These are phyloP conservation scores for Mustela lutreola DNA, from an alignment of 2,113 vertebrate genomes.

Conservation along the genomic window DNA sequence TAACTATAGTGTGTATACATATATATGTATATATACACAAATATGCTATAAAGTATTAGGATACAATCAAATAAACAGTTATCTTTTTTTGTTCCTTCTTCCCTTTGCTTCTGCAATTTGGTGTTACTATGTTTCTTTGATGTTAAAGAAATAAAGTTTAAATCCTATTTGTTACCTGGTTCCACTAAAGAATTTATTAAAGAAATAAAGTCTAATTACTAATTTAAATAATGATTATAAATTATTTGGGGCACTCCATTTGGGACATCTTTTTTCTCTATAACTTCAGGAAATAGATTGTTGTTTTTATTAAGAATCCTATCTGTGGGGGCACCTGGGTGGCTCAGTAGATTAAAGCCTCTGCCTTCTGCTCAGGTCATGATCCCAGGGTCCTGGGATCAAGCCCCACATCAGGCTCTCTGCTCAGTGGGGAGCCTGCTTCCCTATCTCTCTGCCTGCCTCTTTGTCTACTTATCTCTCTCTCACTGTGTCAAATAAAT, in stretches of 20 bases:
- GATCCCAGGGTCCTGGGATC: no score
- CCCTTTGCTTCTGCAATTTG: neutral
- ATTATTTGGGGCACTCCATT: neutral
- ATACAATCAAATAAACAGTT: neutral
- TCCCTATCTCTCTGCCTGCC: no score
- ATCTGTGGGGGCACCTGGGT: neutral
- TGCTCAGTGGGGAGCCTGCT: no score
- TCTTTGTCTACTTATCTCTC: no score
- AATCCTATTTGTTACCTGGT: neutral
- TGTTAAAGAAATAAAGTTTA: neutral
- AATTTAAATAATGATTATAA: neutral
- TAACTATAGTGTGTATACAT: neutral
- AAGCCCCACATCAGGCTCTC: no score
- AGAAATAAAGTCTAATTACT: neutral
- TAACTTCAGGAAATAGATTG: neutral
- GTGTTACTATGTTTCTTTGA: neutral
- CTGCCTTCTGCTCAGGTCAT: no score
- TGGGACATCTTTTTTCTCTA: neutral
- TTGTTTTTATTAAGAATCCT: neutral
- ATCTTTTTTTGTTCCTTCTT: neutral
- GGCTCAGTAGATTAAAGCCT: no score
- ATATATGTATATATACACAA: no score
- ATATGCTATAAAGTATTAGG: neutral
- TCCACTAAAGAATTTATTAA: neutral
- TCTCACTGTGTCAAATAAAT: no score